Evolutionary conservation across 1,140 invertebrate genomes (phyloP).

Genomic region (Bombus turneri): DNA sequence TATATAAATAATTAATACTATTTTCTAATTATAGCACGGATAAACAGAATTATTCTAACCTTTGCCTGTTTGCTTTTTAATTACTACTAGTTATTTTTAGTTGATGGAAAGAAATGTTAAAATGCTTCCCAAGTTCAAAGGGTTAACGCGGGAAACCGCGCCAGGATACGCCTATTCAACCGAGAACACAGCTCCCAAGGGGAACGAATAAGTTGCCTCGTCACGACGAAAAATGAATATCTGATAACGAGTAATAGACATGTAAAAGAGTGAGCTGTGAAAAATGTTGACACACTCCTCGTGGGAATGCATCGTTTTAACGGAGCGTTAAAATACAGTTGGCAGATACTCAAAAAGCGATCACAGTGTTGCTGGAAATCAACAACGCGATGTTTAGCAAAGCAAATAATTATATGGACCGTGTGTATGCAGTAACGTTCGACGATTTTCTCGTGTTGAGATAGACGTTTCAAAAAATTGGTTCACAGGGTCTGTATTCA

Average conservation of each 20-base stretch:
- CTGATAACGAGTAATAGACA: not conserved
- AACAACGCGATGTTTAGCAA: not conserved
- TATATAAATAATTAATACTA: not conserved
- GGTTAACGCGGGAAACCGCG: no score
- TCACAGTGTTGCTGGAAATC: no score
- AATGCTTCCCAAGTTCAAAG: no score
- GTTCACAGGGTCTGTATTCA: not conserved
- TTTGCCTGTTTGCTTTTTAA: not conserved
- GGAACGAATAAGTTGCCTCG: not conserved
- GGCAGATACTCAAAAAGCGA: not conserved
- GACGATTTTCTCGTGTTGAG: not conserved
- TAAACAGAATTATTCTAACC: not conserved
- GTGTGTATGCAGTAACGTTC: no score
- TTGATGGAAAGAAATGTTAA: not conserved
- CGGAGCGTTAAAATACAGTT: not conserved
- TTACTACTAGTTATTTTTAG: no score
- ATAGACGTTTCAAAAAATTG: not conserved
- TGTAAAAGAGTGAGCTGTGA: not conserved
- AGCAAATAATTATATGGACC: not conserved
- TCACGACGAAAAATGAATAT: not conserved
- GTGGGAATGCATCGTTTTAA: not conserved
- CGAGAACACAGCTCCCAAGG: not conserved
- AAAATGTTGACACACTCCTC: not conserved
- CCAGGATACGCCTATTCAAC: not conserved
- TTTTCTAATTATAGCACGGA: not conserved